A percentile compares a stretch with the other conserved stretches of the same genome.
Conservation (phyloP, 2,113 vertebrate species). For the Tachuris rubrigastra region DNA sequence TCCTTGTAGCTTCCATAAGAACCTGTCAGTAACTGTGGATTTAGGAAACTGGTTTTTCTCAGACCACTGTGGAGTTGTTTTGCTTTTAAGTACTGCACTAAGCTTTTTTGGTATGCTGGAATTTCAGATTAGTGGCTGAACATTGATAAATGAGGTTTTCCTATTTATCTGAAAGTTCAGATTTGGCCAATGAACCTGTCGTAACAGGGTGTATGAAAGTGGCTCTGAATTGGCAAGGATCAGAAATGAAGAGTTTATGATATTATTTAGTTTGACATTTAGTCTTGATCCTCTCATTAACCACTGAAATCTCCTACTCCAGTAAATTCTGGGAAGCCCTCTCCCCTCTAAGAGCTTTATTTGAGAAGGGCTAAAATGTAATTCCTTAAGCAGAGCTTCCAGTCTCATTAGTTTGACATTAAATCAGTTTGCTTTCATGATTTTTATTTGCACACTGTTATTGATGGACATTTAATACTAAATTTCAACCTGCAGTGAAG, state of each 20-base stretch:
- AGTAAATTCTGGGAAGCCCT: not conserved
- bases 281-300: constrained; percentile 16
- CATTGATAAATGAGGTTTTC: not conserved
- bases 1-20: not conserved
- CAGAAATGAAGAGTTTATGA: not conserved
- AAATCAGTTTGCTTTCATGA: constrained; percentile 35
- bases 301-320: not conserved
- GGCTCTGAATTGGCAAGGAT: not conserved
- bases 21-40: not conserved
- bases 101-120: not conserved
- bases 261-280: constrained; percentile 23
- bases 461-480: constrained; percentile 1
- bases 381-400: constrained; percentile 20
- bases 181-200: not conserved
- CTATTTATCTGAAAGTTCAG: not conserved
- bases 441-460: constrained; percentile 54
- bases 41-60: not conserved
- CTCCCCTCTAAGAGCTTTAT: not conserved
- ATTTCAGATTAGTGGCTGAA: not conserved
- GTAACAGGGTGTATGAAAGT: not conserved
- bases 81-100: not conserved
- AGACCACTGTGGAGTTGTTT: not conserved
- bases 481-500: constrained; percentile 3
- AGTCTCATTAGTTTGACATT: constrained; percentile 24
- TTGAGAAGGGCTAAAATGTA: constrained; percentile 29